A percentile compares a stretch with the other conserved stretches of the same genome.
These are phyloP conservation scores for Characodon lateralis DNA, from an alignment of 2,797 vertebrate genomes.

Conservation along the genomic window DNA sequence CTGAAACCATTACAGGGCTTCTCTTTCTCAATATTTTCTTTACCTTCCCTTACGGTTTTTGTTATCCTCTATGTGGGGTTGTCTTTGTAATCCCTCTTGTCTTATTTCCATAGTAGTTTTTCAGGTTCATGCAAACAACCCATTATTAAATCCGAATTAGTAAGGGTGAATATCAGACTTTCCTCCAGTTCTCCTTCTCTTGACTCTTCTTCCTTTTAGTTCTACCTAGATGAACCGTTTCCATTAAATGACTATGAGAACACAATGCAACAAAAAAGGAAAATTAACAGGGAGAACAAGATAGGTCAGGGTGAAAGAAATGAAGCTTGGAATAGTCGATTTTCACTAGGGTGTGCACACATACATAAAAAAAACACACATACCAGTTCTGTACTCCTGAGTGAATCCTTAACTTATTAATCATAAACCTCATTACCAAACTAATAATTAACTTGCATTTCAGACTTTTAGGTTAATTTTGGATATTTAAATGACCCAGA, in stretches of 20 bases:
- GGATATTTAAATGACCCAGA: conserved; percentile 77
- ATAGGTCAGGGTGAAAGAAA: conserved; percentile 18
- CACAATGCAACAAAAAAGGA: conserved; percentile 12
- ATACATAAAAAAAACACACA: conserved; percentile 9
- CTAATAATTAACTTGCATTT: conserved; percentile 80
- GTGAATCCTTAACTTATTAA: conserved; percentile 77
- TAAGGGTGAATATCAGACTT: neutral
- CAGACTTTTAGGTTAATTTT: conserved; percentile 77
- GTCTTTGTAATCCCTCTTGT: conserved; percentile 27
- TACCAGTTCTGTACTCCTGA: conserved; percentile 14
- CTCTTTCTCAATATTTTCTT: neutral
- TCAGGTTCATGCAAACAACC: conserved; percentile 60
- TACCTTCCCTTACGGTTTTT: conserved; percentile 59
- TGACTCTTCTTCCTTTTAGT: neutral
- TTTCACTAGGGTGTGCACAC: conserved; percentile 14
- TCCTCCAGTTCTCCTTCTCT: neutral
- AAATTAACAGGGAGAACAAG: conserved; percentile 3
- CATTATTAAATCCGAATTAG: conserved; percentile 24
- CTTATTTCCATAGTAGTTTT: conserved; percentile 56
- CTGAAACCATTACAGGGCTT: conserved; percentile 72
- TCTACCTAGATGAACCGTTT: neutral
- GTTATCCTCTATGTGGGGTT: conserved; percentile 45
- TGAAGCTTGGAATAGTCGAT: conserved; percentile 13
- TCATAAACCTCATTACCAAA: conserved; percentile 82
- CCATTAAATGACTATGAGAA: neutral